These are phyloP conservation scores for Vipera ursinii DNA, from an alignment of 2,797 vertebrate genomes.

Conservation along the genomic window DNA sequence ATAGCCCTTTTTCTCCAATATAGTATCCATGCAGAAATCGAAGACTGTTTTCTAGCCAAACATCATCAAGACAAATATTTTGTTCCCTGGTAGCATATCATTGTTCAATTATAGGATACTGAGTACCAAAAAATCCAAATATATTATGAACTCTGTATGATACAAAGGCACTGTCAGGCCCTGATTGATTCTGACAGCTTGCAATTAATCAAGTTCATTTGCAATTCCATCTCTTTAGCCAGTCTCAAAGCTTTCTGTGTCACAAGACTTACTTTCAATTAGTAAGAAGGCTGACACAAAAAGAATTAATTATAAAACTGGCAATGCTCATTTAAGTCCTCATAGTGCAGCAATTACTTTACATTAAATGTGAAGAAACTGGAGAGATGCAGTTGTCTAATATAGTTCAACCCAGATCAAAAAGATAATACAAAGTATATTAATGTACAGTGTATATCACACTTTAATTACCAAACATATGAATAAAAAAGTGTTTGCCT, in stretches of 20 bases:
- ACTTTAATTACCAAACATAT: constrained; percentile 53
- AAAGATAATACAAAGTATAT: constrained; percentile 3
- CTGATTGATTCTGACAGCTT: constrained; percentile 78
- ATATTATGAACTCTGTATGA: constrained; percentile 71
- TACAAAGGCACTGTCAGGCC: constrained; percentile 66
- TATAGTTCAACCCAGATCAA: constrained; percentile 53
- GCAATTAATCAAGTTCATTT: constrained; percentile 80
- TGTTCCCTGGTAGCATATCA: constrained; percentile 59
- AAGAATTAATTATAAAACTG: constrained; percentile 77
- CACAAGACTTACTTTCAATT: constrained; percentile 77
- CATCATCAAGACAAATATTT: constrained; percentile 50
- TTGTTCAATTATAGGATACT: constrained; percentile 65
- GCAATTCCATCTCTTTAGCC: constrained; percentile 73
- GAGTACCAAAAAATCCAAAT: constrained; percentile 62
- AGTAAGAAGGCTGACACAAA: constrained; percentile 75
- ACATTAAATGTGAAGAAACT: constrained; percentile 72
- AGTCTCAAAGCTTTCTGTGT: constrained; percentile 73
- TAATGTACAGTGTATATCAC: constrained; percentile 37
- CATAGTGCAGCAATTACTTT: constrained; percentile 68
- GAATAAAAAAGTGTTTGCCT: constrained; percentile 6
- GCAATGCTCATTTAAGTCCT: constrained; percentile 73
- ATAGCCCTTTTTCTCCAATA: not conserved
- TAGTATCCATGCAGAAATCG: not conserved
- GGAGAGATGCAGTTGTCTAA: constrained; percentile 71
- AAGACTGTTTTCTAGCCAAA: constrained; percentile 25